Conservation (phyloP, 2,888 invertebrate species). For the Zygogramma bicolorata region DNA sequence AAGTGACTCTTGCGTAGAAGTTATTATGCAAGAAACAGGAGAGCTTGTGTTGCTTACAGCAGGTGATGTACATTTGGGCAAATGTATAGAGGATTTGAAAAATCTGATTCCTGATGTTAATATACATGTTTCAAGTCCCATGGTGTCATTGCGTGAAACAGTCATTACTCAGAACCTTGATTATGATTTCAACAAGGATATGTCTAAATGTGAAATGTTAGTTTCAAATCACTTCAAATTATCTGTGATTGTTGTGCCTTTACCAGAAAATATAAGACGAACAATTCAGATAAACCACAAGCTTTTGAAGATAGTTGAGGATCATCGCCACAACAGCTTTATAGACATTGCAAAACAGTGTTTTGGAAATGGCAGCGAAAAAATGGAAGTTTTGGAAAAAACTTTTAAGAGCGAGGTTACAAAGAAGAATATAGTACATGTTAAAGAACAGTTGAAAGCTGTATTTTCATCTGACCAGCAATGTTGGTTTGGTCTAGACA, state of each 20-base stretch:
- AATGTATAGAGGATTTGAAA: slow-evolving; percentile 93
- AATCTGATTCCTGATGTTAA: slow-evolving; percentile 86
- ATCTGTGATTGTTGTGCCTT: slow-evolving; percentile 80
- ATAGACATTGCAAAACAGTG: slow-evolving; percentile 51
- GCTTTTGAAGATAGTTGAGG: slow-evolving; percentile 75
- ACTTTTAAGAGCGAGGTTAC: slow-evolving; percentile 53
- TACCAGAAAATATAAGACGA: slow-evolving; percentile 79
- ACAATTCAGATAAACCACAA: slow-evolving; percentile 79
- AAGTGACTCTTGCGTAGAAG: slow-evolving; percentile 93
- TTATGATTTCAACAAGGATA: slow-evolving; percentile 86
- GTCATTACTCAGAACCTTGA: slow-evolving; percentile 76
- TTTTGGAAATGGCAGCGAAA: slow-evolving; percentile 59
- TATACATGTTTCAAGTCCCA: slow-evolving; percentile 93
- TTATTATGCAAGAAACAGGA: slow-evolving; percentile 91
- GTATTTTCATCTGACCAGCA: slow-evolving; percentile 70
- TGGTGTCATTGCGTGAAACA: slow-evolving; percentile 96
- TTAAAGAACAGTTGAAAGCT: slow-evolving; percentile 71
- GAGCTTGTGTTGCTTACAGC: slow-evolving; percentile 95
- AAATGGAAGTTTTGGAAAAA: slow-evolving; percentile 43
- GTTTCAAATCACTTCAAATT: slow-evolving; percentile 65
- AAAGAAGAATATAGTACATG: slow-evolving; percentile 49
- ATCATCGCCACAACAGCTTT: slow-evolving; percentile 58
- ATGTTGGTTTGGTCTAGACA: slow-evolving; percentile 64
- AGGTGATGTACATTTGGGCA: slow-evolving; percentile 96
- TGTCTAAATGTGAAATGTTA: slow-evolving; percentile 39